Percentiles rank a stretch among this genome's conserved stretches.
Conservation (phyloP, 2,113 vertebrate genomes). For the Cnemophilus loriae region DNA sequence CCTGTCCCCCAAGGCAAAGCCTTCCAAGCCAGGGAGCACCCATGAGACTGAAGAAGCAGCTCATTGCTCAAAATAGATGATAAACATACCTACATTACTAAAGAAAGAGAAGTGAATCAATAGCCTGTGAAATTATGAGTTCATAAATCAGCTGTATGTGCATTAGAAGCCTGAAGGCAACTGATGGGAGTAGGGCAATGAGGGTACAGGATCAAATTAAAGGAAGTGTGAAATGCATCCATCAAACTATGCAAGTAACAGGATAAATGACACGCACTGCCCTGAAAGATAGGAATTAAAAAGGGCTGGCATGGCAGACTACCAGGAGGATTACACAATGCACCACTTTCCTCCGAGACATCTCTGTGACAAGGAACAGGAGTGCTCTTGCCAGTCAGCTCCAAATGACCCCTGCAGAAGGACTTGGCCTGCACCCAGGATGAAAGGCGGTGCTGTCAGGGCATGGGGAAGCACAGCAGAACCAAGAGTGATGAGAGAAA, state of each 20-base stretch:
- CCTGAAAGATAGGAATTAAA: not conserved
- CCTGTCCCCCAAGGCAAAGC: rapidly evolving
- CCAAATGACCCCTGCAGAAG: not conserved
- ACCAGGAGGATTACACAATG: not conserved
- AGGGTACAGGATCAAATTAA: not conserved
- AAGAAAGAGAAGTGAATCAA: not conserved
- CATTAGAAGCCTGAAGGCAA: not conserved
- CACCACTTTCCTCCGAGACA: not conserved
- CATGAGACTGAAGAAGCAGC: not conserved
- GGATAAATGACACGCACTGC: not conserved
- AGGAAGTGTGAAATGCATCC: not conserved
- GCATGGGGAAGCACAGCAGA: not conserved
- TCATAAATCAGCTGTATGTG: not conserved
- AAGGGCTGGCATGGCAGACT: not conserved
- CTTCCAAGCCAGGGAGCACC: not conserved
- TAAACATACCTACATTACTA: not conserved
- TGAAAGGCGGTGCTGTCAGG: not conserved
- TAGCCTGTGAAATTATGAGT: not conserved
- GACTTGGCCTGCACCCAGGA: not conserved
- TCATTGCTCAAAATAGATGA: not conserved
- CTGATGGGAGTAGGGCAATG: not conserved
- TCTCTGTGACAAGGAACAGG: not conserved
- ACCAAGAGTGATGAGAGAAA: not conserved
- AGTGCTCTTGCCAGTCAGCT: not conserved
- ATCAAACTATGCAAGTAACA: not conserved